phyloP scores from a whole-genome alignment of 2,797 vertebrate genomes.

The Siniperca obscura region DNA sequence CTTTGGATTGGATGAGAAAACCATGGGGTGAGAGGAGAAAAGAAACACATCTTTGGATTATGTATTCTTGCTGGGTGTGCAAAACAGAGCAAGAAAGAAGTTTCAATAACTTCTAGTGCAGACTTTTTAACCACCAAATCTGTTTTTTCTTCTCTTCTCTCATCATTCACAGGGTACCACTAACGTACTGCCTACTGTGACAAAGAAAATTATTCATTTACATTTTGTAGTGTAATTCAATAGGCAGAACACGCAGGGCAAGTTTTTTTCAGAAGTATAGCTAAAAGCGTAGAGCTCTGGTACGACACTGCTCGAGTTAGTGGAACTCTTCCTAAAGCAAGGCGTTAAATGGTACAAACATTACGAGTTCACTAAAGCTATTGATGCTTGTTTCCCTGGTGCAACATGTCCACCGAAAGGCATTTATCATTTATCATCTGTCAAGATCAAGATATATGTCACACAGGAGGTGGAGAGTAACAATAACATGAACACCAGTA shows the following conservation, averaged over 20 bases:
- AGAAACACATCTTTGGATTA: constrained; percentile 68
- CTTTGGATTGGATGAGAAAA: constrained; percentile 73
- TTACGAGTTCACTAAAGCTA: neutral
- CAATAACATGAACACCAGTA: neutral
- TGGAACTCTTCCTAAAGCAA: neutral
- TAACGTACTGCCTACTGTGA: constrained; percentile 9
- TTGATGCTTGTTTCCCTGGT: neutral
- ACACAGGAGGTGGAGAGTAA: neutral
- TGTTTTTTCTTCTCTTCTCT: constrained; percentile 25
- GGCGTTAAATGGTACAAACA: too few relatives aligned
- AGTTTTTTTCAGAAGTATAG: neutral
- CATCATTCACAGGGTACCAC: neutral
- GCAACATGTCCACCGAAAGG: neutral
- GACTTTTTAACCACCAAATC: constrained; percentile 58
- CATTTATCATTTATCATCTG: neutral
- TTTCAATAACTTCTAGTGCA: constrained; percentile 51
- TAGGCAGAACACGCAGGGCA: neutral
- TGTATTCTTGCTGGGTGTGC: constrained; percentile 71
- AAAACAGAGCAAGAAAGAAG: constrained; percentile 59
- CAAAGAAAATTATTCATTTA: constrained; percentile 25
- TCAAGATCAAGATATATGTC: neutral
- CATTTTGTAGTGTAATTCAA: neutral
- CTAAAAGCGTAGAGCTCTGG: neutral
- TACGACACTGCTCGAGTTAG: neutral
- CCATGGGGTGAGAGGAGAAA: constrained; percentile 48